Percentiles rank a stretch among this genome's conserved stretches.
Conservation (phyloP, 2,797 vertebrate species). For the Lemur catta region DNA sequence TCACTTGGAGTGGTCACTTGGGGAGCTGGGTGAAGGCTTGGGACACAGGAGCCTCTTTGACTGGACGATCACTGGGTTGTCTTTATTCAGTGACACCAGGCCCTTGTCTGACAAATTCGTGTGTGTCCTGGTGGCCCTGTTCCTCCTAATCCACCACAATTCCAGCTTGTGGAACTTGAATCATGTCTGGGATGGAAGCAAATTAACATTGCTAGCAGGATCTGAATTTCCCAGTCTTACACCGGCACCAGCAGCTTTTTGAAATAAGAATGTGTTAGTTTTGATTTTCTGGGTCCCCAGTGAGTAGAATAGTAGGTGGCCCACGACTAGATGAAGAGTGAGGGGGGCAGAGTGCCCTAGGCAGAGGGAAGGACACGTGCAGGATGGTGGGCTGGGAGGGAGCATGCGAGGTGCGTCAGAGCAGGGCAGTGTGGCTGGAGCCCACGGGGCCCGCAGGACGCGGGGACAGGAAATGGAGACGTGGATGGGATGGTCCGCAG, state of each 20-base stretch:
- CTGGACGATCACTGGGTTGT: neutral
- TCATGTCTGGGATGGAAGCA: neutral
- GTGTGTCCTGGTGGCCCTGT: neutral
- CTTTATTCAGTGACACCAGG: neutral
- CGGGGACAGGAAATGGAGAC: accelerated
- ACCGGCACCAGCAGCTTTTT: neutral
- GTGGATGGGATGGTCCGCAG: neutral
- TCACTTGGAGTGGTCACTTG: neutral
- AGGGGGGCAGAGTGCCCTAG: neutral
- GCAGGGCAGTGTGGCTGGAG: too few relatives aligned
- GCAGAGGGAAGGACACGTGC: neutral
- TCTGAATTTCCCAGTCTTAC: neutral
- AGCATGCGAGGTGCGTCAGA: neutral
- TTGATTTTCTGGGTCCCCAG: neutral
- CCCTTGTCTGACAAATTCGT: neutral
- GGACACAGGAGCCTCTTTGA: neutral
- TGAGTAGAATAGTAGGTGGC: neutral
- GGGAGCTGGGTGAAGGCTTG: neutral
- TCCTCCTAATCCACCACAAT: neutral
- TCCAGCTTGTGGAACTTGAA: neutral
- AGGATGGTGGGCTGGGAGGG: neutral
- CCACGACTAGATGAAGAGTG: neutral
- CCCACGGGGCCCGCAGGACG: too few relatives aligned
- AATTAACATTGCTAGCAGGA: neutral
- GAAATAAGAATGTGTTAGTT: neutral